A percentile compares a stretch with the other conserved stretches of the same genome.
Conservation (phyloP, 2,113 vertebrate species). For the Lagopus muta region DNA sequence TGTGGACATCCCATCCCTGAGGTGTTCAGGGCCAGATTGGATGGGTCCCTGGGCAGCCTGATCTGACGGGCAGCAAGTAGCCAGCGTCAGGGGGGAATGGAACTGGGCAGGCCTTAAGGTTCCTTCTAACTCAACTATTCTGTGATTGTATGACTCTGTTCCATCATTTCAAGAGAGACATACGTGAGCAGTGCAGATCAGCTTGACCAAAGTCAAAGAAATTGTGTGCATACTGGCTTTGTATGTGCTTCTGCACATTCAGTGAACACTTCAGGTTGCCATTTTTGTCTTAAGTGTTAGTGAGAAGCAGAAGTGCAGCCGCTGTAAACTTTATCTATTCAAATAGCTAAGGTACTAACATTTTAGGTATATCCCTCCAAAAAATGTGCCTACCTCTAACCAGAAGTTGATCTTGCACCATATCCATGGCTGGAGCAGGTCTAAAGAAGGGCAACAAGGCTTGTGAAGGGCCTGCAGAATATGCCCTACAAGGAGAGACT, state of each 20-base stretch:
- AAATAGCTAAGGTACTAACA: not conserved
- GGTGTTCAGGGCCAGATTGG: not conserved
- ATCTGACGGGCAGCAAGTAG: no score
- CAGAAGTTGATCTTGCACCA: not conserved
- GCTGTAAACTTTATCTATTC: not conserved
- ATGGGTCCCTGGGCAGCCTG: not conserved
- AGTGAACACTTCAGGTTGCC: not conserved
- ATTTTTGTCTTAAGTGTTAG: not conserved
- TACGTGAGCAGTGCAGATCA: not conserved
- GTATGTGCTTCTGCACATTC: not conserved
- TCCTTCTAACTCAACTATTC: not conserved
- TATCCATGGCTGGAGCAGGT: not conserved
- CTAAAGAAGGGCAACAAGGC: no score
- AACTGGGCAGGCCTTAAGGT: not conserved
- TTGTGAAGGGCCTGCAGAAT: no score
- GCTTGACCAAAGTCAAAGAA: not conserved
- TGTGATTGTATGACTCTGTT: not conserved
- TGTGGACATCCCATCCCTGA: no score
- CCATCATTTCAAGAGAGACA: not conserved
- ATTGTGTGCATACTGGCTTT: not conserved
- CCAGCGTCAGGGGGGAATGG: not conserved
- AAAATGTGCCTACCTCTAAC: accelerated
- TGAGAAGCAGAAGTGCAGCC: not conserved
- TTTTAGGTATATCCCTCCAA: not conserved
- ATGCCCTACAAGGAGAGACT: no score